Evolutionary conservation across 2,113 vertebrate species (phyloP), one percentile per base, ranked within the genome.

Genomic region (Urocolius indicus): DNA sequence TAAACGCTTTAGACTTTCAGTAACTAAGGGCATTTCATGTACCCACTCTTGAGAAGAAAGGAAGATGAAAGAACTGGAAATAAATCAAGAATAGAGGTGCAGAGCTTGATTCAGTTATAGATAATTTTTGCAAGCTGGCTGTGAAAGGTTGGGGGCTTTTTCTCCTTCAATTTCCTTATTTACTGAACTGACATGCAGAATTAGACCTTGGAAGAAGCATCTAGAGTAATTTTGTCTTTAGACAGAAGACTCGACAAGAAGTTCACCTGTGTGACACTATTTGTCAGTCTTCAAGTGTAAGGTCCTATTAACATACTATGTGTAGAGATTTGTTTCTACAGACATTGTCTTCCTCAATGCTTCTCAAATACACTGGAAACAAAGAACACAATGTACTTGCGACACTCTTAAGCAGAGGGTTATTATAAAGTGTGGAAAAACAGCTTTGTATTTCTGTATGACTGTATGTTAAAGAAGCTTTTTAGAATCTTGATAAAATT

Each of bases 131-230:
- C 36, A 91, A 71, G 51, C 12, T 87, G 4, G 8, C 3, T 78
- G 27, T 30, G 13, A 58, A n/a, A 68, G 29, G 2, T 2, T 2
- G 1, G 10, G 10, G 5, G 0, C 1, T 16, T 9, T 26, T 72
- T 43, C 12, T 2, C 30, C 24, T 74, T 86, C 22, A 13, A 0
- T 41, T 71, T 67, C 34, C 18, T 71, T 77, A 26, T 63, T 86
- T 89, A 75, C 22, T 62, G 63, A 71, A 90, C 43, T 59, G 61
- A 86, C 29, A 38, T 9, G 10, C 18, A 85, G 13, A 79, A 3
- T 61, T 76, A 72, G 26, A 24, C 30, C 29, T 55, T 54, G 34
- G 26, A 75, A 82, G 55, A 62, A 80, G 24, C 6, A 54, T 9
- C 7, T 43, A 4, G 23, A 46, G 13, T 62, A 0, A 54, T 67